Base-by-base conservation (phyloP, 2,797 vertebrate genomes). In the Myotis vivesi region DNA sequence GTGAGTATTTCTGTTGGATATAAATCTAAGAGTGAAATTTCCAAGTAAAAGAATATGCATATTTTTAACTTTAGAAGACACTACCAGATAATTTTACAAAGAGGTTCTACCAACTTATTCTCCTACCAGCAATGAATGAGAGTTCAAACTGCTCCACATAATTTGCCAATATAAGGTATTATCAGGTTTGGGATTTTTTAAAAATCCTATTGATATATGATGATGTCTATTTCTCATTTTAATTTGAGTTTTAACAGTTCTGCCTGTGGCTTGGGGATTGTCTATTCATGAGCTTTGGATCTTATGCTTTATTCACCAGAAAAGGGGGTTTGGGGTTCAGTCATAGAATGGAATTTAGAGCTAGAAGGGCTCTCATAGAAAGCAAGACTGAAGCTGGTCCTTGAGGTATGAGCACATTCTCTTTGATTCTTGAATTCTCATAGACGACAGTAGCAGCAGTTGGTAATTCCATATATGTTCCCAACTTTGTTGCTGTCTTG, bases 401-500 rank as follows among this genome's bases (percentile, higher is more conserved):
- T 84, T 55, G 53, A 93, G 41, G 25, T 36, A 1, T 88, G 46
- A 88, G 41, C 25, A 16, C 20, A 46, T 64, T 73, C 36, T 22
- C 44, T 87, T 4, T 59, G 89, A 90, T 51, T 53, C 87, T 62
- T 66, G 25, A 38, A 51, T 87, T 81, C 92, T 85, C 93, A 11
- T 41, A 33, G 92, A 95, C 71, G 55, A 88, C n/a, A 77, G 73
- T 79, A 89, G 68, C 76, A 80, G n/a, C 64, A 20, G 88, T 76
- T 89, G 0, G 53, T 89, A 19, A 85, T 68, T 73, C 94, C 92
- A 95, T 94, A 82, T 33, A 23, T 84, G 36, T 53, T 84, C 94
- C 91, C 62, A 77, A 95, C 94, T 97, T 92, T 87, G 96, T 46
- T 33, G 59, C 91, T 93, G 7, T 8, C 73, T 88, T 80, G 94